Evolutionary conservation across 2,797 vertebrate species (phyloP).

Genomic region (Syncerus caffer): DNA sequence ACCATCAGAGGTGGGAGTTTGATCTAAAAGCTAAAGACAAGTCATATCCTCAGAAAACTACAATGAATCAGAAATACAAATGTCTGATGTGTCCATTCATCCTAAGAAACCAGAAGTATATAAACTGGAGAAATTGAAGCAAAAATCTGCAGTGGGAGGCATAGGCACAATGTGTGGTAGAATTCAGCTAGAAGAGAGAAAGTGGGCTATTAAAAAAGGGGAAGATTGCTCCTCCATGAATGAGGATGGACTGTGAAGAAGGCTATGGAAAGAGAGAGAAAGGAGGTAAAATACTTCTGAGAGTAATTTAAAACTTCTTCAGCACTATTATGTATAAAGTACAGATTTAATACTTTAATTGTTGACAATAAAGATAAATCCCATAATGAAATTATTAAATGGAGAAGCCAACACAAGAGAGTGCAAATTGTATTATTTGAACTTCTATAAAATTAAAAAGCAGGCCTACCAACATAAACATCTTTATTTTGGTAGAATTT

Average conservation of each 20-base stretch:
- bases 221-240: neutral
- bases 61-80: neutral
- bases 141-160: neutral
- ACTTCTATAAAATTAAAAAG: neutral
- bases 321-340: neutral
- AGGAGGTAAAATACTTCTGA: neutral
- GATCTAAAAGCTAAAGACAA: neutral
- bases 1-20: neutral
- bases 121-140: neutral
- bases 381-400: neutral
- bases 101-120: neutral
- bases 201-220: neutral
- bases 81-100: neutral
- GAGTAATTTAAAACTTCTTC: neutral
- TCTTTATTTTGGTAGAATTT: neutral
- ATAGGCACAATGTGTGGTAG: neutral
- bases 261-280: neutral
- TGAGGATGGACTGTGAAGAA: neutral
- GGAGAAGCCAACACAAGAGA: neutral
- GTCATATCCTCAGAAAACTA: neutral
- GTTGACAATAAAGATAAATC: neutral
- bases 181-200: neutral
- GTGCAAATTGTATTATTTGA: neutral
- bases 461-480: neutral
- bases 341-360: neutral